Conservation (phyloP, 1,140 invertebrate genomes). For the Pogonomyrmex californicus region DNA sequence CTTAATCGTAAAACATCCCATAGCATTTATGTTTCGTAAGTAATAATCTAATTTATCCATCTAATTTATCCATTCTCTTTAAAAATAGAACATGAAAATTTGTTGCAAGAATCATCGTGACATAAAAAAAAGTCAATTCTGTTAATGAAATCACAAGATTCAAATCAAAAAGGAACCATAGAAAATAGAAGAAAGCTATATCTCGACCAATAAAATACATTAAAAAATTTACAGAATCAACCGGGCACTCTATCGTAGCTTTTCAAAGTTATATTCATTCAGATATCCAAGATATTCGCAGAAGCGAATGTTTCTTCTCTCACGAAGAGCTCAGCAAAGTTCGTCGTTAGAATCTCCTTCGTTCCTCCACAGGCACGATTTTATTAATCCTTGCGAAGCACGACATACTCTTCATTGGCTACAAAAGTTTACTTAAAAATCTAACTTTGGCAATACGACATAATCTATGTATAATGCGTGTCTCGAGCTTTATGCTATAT, state of each 20-base stretch:
- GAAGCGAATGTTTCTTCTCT: background rate
- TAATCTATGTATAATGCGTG: background rate
- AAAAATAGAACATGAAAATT: conserved; percentile 10
- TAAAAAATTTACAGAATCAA: conserved; percentile 7
- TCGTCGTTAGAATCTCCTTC: conserved; percentile 21
- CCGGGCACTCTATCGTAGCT: background rate
- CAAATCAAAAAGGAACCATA: background rate
- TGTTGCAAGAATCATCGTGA: background rate
- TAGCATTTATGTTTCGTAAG: background rate
- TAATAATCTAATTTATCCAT: background rate
- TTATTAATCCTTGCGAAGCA: conserved; percentile 28
- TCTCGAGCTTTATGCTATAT: background rate
- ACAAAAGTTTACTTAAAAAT: conserved; percentile 77
- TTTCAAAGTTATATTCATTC: conserved; percentile 35
- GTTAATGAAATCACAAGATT: background rate
- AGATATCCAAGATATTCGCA: conserved; percentile 12
- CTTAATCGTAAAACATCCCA: background rate
- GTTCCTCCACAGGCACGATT: conserved; percentile 13
- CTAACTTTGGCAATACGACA: conserved; percentile 83
- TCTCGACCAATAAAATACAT: conserved; percentile 15
- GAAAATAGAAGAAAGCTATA: background rate
- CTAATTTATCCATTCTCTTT: background rate
- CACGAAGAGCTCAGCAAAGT: background rate
- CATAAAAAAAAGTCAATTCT: background rate
- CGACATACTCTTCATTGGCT: conserved; percentile 31